Base-by-base conservation (phyloP, 37 sponge, comb jelly and placozoan species). In the Eunapius fragilis region DNA sequence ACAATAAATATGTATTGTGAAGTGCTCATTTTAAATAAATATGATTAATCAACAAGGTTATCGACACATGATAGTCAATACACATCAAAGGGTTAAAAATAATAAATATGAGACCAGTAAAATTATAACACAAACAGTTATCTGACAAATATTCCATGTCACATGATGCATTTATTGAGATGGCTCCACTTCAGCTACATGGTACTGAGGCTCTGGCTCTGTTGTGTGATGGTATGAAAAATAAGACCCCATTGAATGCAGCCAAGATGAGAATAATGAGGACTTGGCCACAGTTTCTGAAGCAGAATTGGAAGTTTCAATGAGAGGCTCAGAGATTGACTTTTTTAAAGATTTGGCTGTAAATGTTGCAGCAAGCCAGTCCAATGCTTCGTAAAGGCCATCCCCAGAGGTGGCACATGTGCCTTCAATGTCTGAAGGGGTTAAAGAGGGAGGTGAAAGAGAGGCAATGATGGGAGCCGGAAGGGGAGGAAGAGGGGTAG, bases 341-440 rank as follows among this genome's bases (percentile, higher is more conserved):
- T 85, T 88, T 33, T 85, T 80, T 12, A 82, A 12, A 26, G 75
- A 80, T 28, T 67, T 87, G 27, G 71, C 70, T 45, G 87, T 82
- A 23, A 94, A 75, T 25, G 70, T 26, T 25, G 69, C 2, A 31
- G 72, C 37, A 2, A 96, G 69, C 93, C 91, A 90, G 58, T 88
- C 87, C 32, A 96, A 72, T 38, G 91, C 96, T 68, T 92, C 93
- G 81, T 90, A 93, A 41, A 96, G 89, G 3, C 96, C 96, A 78
- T 96, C 91, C 5, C 93, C 91, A 36, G 41, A 84, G 3, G 80
- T 90, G 24, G 96, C 96, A 90, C 83, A 82, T 67, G 93, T 72
- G 5, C 84, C 91, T 67, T 93, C 91, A 26, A 93, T 90, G 85
- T 87, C 92, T 91, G 80, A 33, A 88, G 71, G n/a, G 45, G 30